A percentile compares a stretch with the other conserved stretches of the same genome.
These are phyloP conservation scores for Archaeoteleia sp. DNA, from an alignment of 2,888 invertebrate genomes.

Conservation along the genomic window DNA sequence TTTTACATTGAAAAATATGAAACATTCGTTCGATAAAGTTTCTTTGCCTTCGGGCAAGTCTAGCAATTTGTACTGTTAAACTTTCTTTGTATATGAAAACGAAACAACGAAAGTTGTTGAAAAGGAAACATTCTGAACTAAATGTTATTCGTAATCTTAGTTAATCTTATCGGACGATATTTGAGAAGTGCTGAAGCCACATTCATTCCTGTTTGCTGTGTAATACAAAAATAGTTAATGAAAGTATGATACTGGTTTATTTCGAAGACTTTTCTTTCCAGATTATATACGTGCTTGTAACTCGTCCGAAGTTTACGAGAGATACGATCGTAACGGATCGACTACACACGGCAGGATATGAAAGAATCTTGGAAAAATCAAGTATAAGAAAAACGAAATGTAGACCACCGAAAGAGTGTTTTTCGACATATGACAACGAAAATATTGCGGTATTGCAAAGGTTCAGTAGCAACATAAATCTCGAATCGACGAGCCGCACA, in stretches of 20 bases:
- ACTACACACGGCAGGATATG: background rate
- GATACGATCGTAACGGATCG: background rate
- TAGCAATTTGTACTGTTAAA: no score
- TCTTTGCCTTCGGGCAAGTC: no score
- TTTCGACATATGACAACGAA: no score
- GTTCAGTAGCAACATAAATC: no score
- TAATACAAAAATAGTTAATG: background rate
- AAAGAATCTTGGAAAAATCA: background rate
- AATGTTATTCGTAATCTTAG: no score
- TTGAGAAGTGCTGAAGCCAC: background rate
- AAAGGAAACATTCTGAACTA: no score
- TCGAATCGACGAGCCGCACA: slow-evolving; percentile 42
- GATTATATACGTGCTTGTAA: slow-evolving; percentile 7
- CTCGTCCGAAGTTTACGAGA: background rate
- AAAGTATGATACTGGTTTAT: background rate
- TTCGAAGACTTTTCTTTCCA: background rate
- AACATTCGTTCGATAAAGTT: no score
- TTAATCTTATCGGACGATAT: background rate
- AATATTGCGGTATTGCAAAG: no score
- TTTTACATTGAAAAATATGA: no score
- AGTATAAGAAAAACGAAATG: background rate
- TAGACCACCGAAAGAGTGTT: no score
- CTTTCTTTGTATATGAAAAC: no score
- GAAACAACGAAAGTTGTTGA: no score
- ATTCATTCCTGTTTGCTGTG: background rate